Conservation (phyloP, 1,140 invertebrate species). For the Orussus abietinus region DNA sequence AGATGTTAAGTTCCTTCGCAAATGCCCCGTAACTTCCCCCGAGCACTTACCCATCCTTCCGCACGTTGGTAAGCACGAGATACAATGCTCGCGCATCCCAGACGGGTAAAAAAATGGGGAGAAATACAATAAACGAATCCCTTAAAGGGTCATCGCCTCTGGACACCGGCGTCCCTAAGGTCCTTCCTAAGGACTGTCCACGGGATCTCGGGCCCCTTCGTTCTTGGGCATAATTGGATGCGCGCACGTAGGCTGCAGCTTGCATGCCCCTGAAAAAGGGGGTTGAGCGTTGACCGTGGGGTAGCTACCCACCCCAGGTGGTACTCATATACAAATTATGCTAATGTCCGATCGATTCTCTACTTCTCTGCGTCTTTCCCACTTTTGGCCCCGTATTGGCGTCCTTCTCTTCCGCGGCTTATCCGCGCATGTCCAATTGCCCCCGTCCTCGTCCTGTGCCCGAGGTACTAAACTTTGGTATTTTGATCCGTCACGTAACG, state of each 20-base stretch:
- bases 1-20: no score
- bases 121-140: not conserved
- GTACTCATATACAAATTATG: conserved; percentile 39
- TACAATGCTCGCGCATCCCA: no score
- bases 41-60: no score
- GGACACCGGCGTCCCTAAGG: conserved; percentile 22
- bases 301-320: conserved; percentile 29
- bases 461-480: conserved; percentile 29
- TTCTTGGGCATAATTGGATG: no score
- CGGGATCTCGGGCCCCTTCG: no score
- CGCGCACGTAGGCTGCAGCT: not conserved
- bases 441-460: conserved; percentile 4
- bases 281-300: conserved; percentile 24
- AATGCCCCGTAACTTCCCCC: no score
- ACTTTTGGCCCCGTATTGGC: not conserved
- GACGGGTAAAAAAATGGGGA: no score
- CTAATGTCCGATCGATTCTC: conserved; percentile 35
- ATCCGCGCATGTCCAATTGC: conserved; percentile 21
- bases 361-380: conserved; percentile 13
- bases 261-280: conserved; percentile 7
- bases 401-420: conserved; percentile 4
- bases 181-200: no score
- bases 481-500: conserved; percentile 36
- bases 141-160: conserved; percentile 27
- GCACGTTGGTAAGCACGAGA: no score